phyloP scores from a whole-genome alignment of 2,888 invertebrate genomes.

The Ennomos erosarius region DNA sequence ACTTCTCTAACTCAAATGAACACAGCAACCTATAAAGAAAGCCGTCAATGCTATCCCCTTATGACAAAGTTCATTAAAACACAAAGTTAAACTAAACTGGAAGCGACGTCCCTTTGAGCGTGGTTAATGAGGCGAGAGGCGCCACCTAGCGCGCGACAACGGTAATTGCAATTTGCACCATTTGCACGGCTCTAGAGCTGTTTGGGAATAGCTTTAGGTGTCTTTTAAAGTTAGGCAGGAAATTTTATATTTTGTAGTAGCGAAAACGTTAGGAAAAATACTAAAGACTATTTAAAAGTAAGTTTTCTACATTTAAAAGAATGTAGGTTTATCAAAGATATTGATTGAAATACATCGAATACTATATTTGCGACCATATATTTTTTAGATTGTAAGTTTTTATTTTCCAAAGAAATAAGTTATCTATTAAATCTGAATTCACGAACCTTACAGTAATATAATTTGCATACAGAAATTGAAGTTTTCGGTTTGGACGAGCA shows the following conservation, averaged over 20 bases:
- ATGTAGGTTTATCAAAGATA: no score
- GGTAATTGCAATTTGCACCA: constrained; percentile 16
- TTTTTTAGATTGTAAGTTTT: no score
- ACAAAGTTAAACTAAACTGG: constrained; percentile 13
- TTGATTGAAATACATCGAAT: no score
- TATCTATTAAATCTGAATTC: background rate
- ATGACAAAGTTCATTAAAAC: constrained; percentile 15
- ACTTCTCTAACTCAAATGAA: background rate
- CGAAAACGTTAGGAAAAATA: no score
- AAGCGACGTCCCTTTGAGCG: constrained; percentile 21
- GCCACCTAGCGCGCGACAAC: constrained; percentile 6
- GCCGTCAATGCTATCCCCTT: background rate
- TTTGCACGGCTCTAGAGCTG: constrained; percentile 1
- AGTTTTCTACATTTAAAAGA: no score
- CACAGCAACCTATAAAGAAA: constrained; percentile 2
- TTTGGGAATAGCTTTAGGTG: background rate
- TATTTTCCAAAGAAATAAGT: no score
- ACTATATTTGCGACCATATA: no score
- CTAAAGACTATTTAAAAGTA: no score
- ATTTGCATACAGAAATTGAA: constrained; percentile 15
- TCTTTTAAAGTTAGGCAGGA: no score
- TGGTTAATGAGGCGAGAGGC: constrained; percentile 12
- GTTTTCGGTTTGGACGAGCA: background rate
- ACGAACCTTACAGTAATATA: background rate
- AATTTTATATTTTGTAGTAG: no score